Base-by-base conservation (phyloP, 2,113 vertebrate species). In the Heterocephalus glaber region DNA sequence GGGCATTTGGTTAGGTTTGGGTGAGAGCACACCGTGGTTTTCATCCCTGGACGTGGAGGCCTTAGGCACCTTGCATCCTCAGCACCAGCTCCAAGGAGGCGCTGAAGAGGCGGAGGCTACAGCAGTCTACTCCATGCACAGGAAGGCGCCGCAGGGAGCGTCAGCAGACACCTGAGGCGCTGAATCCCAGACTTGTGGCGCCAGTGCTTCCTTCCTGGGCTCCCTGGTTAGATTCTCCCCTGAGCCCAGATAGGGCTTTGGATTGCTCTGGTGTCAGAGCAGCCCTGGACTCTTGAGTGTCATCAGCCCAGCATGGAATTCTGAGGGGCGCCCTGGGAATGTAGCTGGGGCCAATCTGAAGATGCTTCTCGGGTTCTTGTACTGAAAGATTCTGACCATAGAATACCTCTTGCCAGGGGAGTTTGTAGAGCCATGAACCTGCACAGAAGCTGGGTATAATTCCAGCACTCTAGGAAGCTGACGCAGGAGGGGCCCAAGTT, bases 141-240 rank as follows among this genome's bases (percentile, higher is more conserved):
- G 87, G 13, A 26, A 52, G 54, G 63, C 8, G 7, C 41, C 68
- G 47, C 16, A n/a, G 0, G 5, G 72, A 54, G n/a, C n/a, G n/a
- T n/a, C n/a, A n/a, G n/a, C n/a, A 35, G 86, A 8, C 38, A 28
- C 35, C 28, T 30, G 28, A 76, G 13, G 16, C 1, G 17, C 54
- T 38, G 44, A 58, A 17, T 10, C 58, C 44, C 22, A 9, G n/a
- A 13, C 16, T 22, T 20, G 30, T 41, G 0, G 1, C 10, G 2
- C 49, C 28, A 6, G 3, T 3, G 0, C 4, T 1, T 13, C 28
- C 26, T 52, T 68, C n/a, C 1, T 6, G 6, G 44, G 5, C 1
- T 44, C 63, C 72, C 60, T 77, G 33, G 79, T 56, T 56, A 3
- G 20, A 5, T 52, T 70, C 56, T 66, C 11, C 60, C n/a, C 7